Evolutionary conservation across 2,888 invertebrate species (phyloP).

Genomic region (Drosophila tanythrix): DNA sequence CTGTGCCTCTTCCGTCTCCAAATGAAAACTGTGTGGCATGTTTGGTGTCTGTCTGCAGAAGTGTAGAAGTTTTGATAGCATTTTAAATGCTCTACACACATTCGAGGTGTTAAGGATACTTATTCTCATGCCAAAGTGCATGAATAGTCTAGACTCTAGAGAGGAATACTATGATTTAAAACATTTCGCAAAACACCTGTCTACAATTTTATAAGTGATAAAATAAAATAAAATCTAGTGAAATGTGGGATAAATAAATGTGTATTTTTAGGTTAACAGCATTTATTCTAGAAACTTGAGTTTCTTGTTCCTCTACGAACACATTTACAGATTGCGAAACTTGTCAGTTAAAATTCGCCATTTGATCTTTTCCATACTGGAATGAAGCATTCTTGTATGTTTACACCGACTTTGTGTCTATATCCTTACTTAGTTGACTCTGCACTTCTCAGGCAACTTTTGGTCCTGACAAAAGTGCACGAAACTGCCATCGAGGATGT

Average conservation of each 20-base stretch:
- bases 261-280: background rate
- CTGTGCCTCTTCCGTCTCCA: slow-evolving; percentile 19
- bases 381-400: background rate
- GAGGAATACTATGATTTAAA: background rate
- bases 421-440: slow-evolving; percentile 13
- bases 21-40: slow-evolving; percentile 18
- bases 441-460: slow-evolving; percentile 11
- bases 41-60: slow-evolving; percentile 37
- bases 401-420: background rate
- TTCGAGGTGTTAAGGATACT: slow-evolving; percentile 15
- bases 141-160: slow-evolving; percentile 3
- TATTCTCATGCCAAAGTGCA: slow-evolving; percentile 20
- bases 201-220: background rate
- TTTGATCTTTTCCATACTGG: background rate
- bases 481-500: slow-evolving; percentile 46
- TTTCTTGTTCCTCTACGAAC: background rate
- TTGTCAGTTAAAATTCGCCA: background rate
- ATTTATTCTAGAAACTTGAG: background rate
- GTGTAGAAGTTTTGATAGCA: slow-evolving; percentile 45
- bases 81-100: slow-evolving; percentile 49
- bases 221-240: background rate
- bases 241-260: background rate
- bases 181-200: background rate
- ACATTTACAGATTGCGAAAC: background rate
- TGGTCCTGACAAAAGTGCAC: slow-evolving; percentile 3